Evolutionary conservation across 2,797 vertebrate genomes (phyloP), one percentile per base, ranked within the genome.

Genomic region (Semotilus atromaculatus): DNA sequence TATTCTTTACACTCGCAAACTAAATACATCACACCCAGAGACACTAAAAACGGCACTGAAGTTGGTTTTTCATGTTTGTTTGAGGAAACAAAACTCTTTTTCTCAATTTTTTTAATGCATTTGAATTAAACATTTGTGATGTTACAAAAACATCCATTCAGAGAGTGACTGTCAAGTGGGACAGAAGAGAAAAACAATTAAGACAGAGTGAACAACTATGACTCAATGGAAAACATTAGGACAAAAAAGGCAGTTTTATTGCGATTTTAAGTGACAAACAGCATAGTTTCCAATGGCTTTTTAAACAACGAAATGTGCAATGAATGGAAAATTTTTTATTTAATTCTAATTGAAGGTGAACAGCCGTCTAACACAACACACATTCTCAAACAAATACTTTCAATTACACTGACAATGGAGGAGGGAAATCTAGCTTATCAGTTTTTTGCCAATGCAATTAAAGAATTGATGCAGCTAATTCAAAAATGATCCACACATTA

Each of bases 191-290:
- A 8, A 38, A 71, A 36, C 40, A 51, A 45, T n/a, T 26, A 43
- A 70, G 38, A 70, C 6, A 34, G 36, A 31, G 23, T 6, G 19
- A 26, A 83, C 38, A 67, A 13, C 51, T 68, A 18, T 34, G 34
- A 82, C 48, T 76, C 18, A n/a, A 84, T 23, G 1, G 66, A 79
- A 82, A 53, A 90, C 48, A 86, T 81, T 85, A 80, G 87, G 92
- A 90, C 55, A 90, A 94, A 89, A 92, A 93, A 93, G 92, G 92
- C 92, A 93, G 91, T 92, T 95, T 95, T 95, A 95, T 95, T 95
- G 94, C 93, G 91, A 85, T 93, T 93, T 93, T 90, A 91, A 93
- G 91, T 82, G 64, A 91, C 53, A 88, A 88, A 90, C 88, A 89
- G 89, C 85, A 82, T 83, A 89, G 83, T 89, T 89, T 86, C 85